Percentiles rank a stretch among this genome's conserved stretches.
Conservation (phyloP, 2,797 vertebrate species). For the Hozukius guyotensis region DNA sequence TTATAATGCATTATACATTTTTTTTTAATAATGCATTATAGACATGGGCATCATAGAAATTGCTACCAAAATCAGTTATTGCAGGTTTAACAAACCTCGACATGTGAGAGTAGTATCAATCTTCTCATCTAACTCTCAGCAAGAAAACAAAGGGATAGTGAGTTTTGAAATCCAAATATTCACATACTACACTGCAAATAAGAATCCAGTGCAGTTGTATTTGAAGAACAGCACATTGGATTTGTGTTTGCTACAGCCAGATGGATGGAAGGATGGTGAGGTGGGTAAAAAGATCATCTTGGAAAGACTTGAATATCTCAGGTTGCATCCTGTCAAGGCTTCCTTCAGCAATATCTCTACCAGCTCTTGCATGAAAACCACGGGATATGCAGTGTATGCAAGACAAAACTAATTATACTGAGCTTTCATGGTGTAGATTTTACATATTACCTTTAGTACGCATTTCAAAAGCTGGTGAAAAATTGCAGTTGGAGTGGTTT, state of each 20-base stretch:
- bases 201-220: neutral
- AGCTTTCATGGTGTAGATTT: neutral
- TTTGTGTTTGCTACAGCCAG: slow-evolving; percentile 7
- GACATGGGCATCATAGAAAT: neutral
- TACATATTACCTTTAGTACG: neutral
- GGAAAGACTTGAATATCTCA: neutral
- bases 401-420: neutral
- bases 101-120: neutral
- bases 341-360: neutral
- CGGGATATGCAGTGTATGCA: too few relatives aligned
- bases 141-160: neutral
- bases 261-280: neutral
- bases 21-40: too few relatives aligned
- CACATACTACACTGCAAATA: neutral
- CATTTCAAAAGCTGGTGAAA: neutral
- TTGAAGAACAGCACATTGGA: neutral
- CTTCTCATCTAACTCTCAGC: neutral
- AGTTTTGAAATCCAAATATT: neutral
- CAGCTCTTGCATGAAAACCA: neutral
- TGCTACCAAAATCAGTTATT: neutral
- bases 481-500: neutral
- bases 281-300: neutral
- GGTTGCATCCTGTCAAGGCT: neutral
- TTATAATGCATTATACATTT: too few relatives aligned
- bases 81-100: neutral